These are phyloP conservation scores for Poliocrania exsul DNA, from an alignment of 2,797 vertebrate species.

Conservation along the genomic window DNA sequence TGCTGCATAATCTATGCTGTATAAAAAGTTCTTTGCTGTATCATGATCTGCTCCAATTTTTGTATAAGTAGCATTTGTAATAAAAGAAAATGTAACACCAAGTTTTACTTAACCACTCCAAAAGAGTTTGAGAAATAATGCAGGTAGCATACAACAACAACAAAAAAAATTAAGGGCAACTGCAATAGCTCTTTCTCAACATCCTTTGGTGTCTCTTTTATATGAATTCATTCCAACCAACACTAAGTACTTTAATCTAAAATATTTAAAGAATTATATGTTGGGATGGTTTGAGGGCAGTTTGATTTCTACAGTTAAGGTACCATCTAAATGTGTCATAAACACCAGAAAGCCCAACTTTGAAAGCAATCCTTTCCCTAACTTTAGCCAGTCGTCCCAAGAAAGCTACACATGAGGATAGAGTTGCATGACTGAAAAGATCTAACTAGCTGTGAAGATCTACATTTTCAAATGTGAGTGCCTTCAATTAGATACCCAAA, in stretches of 20 bases:
- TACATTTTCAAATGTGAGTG: neutral
- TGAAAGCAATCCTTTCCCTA: neutral
- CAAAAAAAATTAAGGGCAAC: neutral
- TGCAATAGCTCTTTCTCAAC: neutral
- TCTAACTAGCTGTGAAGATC: neutral
- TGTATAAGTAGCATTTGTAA: neutral
- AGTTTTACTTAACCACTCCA: neutral
- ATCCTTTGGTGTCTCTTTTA: neutral
- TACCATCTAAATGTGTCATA: neutral
- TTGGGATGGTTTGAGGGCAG: neutral
- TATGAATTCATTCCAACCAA: neutral
- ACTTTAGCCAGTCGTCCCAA: neutral
- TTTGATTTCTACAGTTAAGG: neutral
- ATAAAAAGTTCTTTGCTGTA: constrained; percentile 34
- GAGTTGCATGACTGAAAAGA: neutral
- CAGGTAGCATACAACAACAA: neutral
- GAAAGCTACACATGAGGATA: neutral
- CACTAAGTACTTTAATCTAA: neutral
- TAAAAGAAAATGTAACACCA: constrained; percentile 21
- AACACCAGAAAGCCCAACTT: neutral
- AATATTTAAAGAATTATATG: neutral
- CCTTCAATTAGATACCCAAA: neutral
- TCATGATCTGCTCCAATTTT: neutral
- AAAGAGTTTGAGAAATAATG: neutral
- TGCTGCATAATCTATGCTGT: neutral